Base-by-base conservation (phyloP, 2,797 vertebrate genomes). In the Urosaurus nigricauda region DNA sequence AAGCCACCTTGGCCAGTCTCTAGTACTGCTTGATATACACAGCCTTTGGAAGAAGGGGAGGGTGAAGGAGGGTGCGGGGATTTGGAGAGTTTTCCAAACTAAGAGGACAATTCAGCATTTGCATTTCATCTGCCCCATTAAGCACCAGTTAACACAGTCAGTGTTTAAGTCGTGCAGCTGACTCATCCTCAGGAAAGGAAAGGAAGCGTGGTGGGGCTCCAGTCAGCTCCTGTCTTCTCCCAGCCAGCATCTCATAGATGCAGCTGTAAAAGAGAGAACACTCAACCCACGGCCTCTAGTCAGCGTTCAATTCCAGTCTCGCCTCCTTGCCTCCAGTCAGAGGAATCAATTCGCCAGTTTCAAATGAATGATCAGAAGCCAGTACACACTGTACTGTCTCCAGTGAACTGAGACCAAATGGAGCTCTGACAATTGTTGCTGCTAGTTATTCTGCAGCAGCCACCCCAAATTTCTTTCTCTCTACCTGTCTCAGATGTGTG, bases 331-430 rank as follows among this genome's bases (percentile, higher is more conserved):
- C 88, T 91, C 82, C 86, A 91, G 79, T 85, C 89, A 92, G 88
- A 90, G 84, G 74, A 37, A 3, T 87, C 84, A 91, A 86, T 91
- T 91, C 53, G 5, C 84, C 85, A 89, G 84, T 1, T 93, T 86
- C 87, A 83, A 73, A 85, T 90, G 87, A 92, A 88, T 56, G 91
- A 94, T 93, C 60, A 91, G 92, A 92, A 94, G 83, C 92, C 91
- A 92, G 90, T 88, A 92, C 63, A 85, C 90, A 89, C 94, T 91
- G 83, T 75, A 88, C 53, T 91, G 89, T 88, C 90, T 92, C 85
- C 88, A 87, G 83, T 89, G 92, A 94, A 85, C 68, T 84, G 0
- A 0, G 47, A 93, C 90, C 94, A 93, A 93, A 93, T 94, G 94
- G 93, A 81, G 84, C 83, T 53, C 0, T 68, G 73, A 86, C 80